These are phyloP conservation scores for Xestia xanthographa DNA, from an alignment of 2,888 invertebrate species.

Conservation along the genomic window DNA sequence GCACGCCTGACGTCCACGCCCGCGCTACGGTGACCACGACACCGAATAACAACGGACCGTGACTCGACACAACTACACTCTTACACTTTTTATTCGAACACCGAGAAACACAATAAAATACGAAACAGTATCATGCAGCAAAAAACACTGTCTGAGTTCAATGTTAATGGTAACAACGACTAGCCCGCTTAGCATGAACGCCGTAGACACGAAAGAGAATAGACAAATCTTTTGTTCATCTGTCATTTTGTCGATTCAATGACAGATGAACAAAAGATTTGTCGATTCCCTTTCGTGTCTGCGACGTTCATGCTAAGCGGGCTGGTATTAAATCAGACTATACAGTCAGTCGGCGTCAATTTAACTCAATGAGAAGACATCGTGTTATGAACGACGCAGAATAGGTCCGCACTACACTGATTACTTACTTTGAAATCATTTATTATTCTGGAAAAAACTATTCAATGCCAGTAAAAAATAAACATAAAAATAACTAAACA, in stretches of 20 bases:
- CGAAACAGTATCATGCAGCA: slow-evolving; percentile 60
- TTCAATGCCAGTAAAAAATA: slow-evolving; percentile 39
- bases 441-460: slow-evolving; percentile 30
- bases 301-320: too few species aligned
- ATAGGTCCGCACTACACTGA: slow-evolving; percentile 19
- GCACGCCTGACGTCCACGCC: slow-evolving; percentile 66
- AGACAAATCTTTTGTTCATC: too few species aligned
- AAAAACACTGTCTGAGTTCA: slow-evolving; percentile 36
- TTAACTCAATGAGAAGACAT: slow-evolving; percentile 49
- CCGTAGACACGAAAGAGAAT: too few species aligned
- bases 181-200: too few species aligned
- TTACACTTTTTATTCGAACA: slow-evolving; percentile 69
- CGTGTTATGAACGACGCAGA: slow-evolving; percentile 37
- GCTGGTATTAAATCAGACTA: slow-evolving; percentile 41
- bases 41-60: slow-evolving; percentile 63
- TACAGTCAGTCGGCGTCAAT: slow-evolving; percentile 33
- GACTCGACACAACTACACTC: slow-evolving; percentile 66
- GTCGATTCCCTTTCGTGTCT: too few species aligned
- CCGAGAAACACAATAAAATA: slow-evolving; percentile 65
- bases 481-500: slow-evolving; percentile 31
- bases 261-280: too few species aligned
- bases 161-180: slow-evolving; percentile 31
- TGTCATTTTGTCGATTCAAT: too few species aligned
- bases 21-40: slow-evolving; percentile 66
- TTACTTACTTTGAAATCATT: slow-evolving; percentile 38